Evolutionary conservation across 2,797 vertebrate species (phyloP).

Genomic region (Carapus acus): DNA sequence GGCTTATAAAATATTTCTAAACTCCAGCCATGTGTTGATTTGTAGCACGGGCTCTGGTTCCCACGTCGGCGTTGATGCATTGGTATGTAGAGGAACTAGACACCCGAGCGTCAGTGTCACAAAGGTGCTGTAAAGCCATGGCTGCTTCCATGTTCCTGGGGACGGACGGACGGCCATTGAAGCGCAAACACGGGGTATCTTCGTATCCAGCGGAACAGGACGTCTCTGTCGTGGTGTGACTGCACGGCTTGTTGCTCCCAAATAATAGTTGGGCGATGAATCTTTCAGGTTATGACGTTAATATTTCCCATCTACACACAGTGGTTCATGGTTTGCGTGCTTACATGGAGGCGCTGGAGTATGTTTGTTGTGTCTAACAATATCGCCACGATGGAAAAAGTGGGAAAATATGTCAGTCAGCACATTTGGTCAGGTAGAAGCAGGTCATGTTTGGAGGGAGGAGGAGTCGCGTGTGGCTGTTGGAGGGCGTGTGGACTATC

Average conservation of each 20-base stretch:
- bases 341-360: no score
- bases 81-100: slow-evolving; percentile 47
- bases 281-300: slow-evolving; percentile 33
- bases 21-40: slow-evolving; percentile 37
- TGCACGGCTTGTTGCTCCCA: slow-evolving; percentile 22
- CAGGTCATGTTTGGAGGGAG: no score
- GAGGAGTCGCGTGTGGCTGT: no score
- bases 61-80: slow-evolving; percentile 31
- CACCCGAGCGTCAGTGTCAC: slow-evolving; percentile 30
- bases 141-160: slow-evolving; percentile 33
- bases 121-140: slow-evolving; percentile 43
- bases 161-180: slow-evolving; percentile 50
- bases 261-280: slow-evolving; percentile 36
- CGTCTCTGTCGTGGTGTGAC: slow-evolving; percentile 33
- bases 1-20: slow-evolving; percentile 64
- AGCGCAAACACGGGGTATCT: slow-evolving; percentile 29
- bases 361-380: no score
- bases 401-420: no score
- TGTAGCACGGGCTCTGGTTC: slow-evolving; percentile 48
- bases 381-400: no score
- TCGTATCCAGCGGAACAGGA: slow-evolving; percentile 15
- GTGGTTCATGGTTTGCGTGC: background rate
- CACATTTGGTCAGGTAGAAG: no score
- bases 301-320: slow-evolving; percentile 13
- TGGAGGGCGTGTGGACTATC: no score